Conservation (phyloP, 2,888 invertebrate species). For the Campoletis raptor region DNA sequence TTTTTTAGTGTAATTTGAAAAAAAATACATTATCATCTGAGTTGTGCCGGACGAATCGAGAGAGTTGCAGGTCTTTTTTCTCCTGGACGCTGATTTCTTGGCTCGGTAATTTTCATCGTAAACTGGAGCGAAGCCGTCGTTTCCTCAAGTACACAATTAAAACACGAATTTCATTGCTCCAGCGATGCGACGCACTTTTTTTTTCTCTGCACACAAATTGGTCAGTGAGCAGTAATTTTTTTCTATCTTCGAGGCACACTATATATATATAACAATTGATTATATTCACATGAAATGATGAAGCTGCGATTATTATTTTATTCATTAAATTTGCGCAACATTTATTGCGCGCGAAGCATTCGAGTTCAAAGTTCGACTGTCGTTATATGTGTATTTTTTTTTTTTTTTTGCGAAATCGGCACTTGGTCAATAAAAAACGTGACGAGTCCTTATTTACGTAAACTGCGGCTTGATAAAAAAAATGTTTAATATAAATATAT, state of each 20-base stretch:
- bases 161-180: conserved; percentile 19
- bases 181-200: conserved; percentile 1
- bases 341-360: conserved; percentile 63
- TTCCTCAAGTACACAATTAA: conserved; percentile 13
- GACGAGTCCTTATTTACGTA: conserved; percentile 51
- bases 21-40: conserved; percentile 8
- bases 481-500: conserved; percentile 35
- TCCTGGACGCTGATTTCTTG: conserved; percentile 9
- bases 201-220: conserved; percentile 1
- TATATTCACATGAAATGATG: conserved; percentile 56
- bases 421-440: conserved; percentile 56
- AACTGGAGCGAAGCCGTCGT: background rate
- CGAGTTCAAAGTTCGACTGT: conserved; percentile 40
- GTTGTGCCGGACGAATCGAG: background rate
- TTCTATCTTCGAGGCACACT: conserved; percentile 39
- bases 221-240: conserved; percentile 19
- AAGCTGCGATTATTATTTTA: conserved; percentile 64
- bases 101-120: conserved; percentile 20
- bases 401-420: conserved; percentile 40
- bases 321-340: conserved; percentile 59
- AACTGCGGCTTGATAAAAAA: conserved; percentile 48
- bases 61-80: conserved; percentile 11
- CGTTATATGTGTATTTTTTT: conserved; percentile 4
- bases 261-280: conserved; percentile 52
- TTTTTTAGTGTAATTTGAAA: conserved; percentile 12